Evolutionary conservation across 2,888 invertebrate species (phyloP), one percentile per base, ranked within the genome.

Genomic region (Orthosia gothica): DNA sequence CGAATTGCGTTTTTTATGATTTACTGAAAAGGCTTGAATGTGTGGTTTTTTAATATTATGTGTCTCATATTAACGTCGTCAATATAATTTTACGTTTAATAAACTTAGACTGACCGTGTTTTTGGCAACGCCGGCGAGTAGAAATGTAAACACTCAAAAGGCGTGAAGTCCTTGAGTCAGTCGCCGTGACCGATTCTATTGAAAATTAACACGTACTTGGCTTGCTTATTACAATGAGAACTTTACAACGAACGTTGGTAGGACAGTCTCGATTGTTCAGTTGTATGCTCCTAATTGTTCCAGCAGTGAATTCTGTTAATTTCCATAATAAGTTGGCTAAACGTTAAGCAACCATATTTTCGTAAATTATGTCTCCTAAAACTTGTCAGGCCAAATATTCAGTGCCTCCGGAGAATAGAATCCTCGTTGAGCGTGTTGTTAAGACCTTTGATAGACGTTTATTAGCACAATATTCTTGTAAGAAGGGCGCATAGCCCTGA

Each of bases 61-160:
- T n/a, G n/a, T n/a, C 61, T 73, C 47, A 16, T 64, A 73, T 72
- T 71, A 47, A 52, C 59, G 26, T 67, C 70, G 66, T 66, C 67
- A 71, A 75, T 70, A 70, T 74, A 49, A 62, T 55, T 83, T 59
- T n/a, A 64, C 73, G 67, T 79, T 73, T 61, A 76, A 66, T 72
- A 81, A 85, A 79, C 86, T 82, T 82, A 75, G 81, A 79, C 59
- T 80, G 88, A 91, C 86, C 89, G 90, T 91, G 90, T 92, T 93
- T 92, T 91, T 80, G 87, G 88, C 85, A 87, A 88, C 79, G 84
- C 82, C 79, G 85, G 74, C 85, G 83, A 84, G 81, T 87, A 84
- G 87, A 88, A 93, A 92, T 93, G 91, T 91, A 94, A 94, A 94
- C 93, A 94, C 91, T 91, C 89, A 89, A 92, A 90, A 91, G 89